Conservation (phyloP, 35 echinoderm and acorn worm genomes). For the Apostichopus japonicus region DNA sequence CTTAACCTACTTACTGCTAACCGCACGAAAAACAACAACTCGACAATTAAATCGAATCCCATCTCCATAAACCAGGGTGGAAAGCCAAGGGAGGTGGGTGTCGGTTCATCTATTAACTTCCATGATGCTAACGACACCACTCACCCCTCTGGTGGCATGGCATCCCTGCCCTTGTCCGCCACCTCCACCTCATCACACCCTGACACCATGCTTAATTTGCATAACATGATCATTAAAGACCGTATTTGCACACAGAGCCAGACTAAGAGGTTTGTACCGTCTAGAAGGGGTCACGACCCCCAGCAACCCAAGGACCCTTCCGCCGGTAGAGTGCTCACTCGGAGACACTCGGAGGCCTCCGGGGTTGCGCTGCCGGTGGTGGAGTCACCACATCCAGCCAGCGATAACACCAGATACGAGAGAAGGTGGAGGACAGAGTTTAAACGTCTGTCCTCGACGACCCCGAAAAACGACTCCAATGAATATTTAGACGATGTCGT, state of each 20-base stretch:
- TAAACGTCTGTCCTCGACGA: slow-evolving; percentile 21
- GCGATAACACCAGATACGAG: neutral
- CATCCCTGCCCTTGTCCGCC: neutral
- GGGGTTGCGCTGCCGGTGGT: neutral
- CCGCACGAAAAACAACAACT: slow-evolving; percentile 63
- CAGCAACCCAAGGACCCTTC: neutral
- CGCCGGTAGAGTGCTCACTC: neutral
- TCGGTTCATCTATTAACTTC: slow-evolving; percentile 29
- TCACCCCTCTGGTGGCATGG: slow-evolving; percentile 27
- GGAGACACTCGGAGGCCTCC: slow-evolving; percentile 23
- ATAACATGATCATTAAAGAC: slow-evolving; percentile 68
- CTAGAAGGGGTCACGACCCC: neutral
- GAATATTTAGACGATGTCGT: slow-evolving; percentile 28
- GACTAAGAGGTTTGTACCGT: slow-evolving; percentile 38
- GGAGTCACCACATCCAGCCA: neutral
- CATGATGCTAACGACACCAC: slow-evolving; percentile 40
- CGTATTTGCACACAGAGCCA: slow-evolving; percentile 46
- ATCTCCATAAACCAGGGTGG: slow-evolving; percentile 58
- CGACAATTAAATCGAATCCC: neutral
- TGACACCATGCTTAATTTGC: slow-evolving; percentile 53
- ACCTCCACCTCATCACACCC: slow-evolving; percentile 24
- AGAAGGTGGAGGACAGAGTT: slow-evolving; percentile 43
- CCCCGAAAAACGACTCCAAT: slow-evolving; percentile 33
- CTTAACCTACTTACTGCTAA: slow-evolving; percentile 40
- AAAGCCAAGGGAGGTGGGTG: slow-evolving; percentile 37